Base-by-base conservation (phyloP, 1,140 invertebrate genomes). In the Steinernema feltiae region DNA sequence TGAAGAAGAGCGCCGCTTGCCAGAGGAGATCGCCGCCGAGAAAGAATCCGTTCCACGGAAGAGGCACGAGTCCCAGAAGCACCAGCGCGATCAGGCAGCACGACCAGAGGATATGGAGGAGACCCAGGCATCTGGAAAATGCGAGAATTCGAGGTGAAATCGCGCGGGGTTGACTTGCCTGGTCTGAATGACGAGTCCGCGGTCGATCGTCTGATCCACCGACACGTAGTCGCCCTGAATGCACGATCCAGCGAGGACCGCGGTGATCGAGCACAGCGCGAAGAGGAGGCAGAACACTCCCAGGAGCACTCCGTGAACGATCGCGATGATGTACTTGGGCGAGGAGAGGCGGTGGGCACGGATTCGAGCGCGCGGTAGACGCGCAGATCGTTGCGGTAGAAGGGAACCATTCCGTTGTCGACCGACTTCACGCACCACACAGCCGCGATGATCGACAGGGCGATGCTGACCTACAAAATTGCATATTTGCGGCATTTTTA, bases 351-450 rank as follows among this genome's bases (percentile, higher is more conserved):
- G 41, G 69, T 63, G 24, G 63, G 31, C 41, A 35, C 53, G 41
- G 30, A 32, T 70, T 79, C 69, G n/a, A 80, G n/a, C 18, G 75
- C 74, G 46, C 79, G 75, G 72, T 86, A 85, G 29, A 72, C 70
- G 18, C 74, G 77, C 12, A 85, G 71, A 72, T 85, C 84, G 29
- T 83, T 78, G 63, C 83, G 84, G 75, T 83, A 85, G 72, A 79
- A 85, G 1, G 84, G 84, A 72, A 80, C 82, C 27, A 83, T 82
- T 27, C 80, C 81, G 73, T 85, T 81, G 71, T 85, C 84, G 12
- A 85, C 82, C 30, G 83, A 72, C 76, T 86, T 85, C 27, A 86
- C 24, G 27, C 79, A 82, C 84, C 84, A 85, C 2, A 83, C 80
- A 17, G 83, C 83, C 30, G 85, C 77, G 29, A 86, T 70, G 35